phyloP scores from a whole-genome alignment of 23 tunicate species.

The Diplosoma virens region DNA sequence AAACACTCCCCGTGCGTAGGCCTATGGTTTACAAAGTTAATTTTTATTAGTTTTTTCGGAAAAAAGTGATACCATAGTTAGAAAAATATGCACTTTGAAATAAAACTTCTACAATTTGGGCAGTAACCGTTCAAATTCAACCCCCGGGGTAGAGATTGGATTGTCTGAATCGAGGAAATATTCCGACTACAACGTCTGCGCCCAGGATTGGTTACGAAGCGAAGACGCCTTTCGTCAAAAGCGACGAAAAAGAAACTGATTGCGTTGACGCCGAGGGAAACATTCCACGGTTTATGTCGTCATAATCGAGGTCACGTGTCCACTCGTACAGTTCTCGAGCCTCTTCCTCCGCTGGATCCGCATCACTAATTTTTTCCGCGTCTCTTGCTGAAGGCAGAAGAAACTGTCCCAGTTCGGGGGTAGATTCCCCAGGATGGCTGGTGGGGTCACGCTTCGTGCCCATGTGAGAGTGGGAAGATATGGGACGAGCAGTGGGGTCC shows the following conservation, averaged over 20 bases:
- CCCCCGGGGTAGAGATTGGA: too few species aligned
- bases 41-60: too few species aligned
- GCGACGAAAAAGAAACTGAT: constrained; percentile 64
- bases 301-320: constrained; percentile 74
- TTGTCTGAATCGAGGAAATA: too few species aligned
- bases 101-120: too few species aligned
- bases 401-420: not conserved
- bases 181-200: too few species aligned
- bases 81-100: too few species aligned
- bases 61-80: too few species aligned
- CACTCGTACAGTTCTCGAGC: constrained; percentile 75
- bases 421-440: not conserved
- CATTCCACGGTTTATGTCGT: constrained; percentile 53
- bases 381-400: not conserved
- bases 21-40: too few species aligned
- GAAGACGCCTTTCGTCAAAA: constrained; percentile 42
- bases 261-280: constrained; percentile 23
- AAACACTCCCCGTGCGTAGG: too few species aligned
- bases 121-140: too few species aligned
- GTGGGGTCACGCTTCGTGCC: constrained; percentile 39
- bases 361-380: constrained; percentile 5
- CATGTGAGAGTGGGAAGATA: constrained; percentile 41
- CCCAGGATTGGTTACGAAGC: too few species aligned
- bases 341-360: constrained; percentile 72
- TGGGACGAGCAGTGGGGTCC: constrained; percentile 43